phyloP scores from a whole-genome alignment of 1,140 invertebrate species.

The Drosophila fuyamai region DNA sequence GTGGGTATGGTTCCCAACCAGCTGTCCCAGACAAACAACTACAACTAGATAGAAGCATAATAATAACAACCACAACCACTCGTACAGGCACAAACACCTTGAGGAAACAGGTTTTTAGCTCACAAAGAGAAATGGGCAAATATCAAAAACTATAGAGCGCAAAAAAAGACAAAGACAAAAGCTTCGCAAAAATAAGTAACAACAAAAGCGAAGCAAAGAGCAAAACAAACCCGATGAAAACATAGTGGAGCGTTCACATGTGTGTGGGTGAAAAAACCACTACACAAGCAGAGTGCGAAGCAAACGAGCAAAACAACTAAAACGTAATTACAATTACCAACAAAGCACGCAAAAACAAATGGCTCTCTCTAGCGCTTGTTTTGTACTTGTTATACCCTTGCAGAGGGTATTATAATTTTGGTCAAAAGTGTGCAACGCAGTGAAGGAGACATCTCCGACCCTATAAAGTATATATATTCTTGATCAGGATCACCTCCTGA shows the following conservation, averaged over 20 bases:
- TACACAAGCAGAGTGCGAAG: slow-evolving; percentile 51
- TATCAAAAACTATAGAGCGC: slow-evolving; percentile 12
- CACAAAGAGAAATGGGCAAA: slow-evolving; percentile 63
- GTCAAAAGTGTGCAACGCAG: no score
- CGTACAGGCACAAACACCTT: slow-evolving; percentile 29
- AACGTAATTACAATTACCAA: slow-evolving; percentile 63
- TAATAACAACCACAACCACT: slow-evolving; percentile 18
- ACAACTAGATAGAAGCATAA: slow-evolving; percentile 38
- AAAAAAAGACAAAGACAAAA: slow-evolving; percentile 44
- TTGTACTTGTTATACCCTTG: slow-evolving; percentile 27
- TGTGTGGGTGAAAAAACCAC: slow-evolving; percentile 49
- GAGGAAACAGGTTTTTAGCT: slow-evolving; percentile 69
- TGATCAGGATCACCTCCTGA: no score
- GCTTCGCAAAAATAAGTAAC: slow-evolving; percentile 46
- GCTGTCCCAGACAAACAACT: slow-evolving; percentile 58
- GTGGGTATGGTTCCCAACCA: slow-evolving; percentile 26
- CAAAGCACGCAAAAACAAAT: slow-evolving; percentile 27
- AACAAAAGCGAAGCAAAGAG: slow-evolving; percentile 61
- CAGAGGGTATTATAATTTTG: no score
- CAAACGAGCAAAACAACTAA: slow-evolving; percentile 80
- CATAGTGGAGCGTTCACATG: not conserved
- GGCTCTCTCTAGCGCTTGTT: slow-evolving; percentile 21
- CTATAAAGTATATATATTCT: no score
- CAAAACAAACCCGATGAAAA: slow-evolving; percentile 71
- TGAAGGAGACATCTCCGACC: no score